Evolutionary conservation across 2,113 vertebrate genomes (phyloP), one percentile per base, ranked within the genome.

Genomic region (Scomber scombrus): DNA sequence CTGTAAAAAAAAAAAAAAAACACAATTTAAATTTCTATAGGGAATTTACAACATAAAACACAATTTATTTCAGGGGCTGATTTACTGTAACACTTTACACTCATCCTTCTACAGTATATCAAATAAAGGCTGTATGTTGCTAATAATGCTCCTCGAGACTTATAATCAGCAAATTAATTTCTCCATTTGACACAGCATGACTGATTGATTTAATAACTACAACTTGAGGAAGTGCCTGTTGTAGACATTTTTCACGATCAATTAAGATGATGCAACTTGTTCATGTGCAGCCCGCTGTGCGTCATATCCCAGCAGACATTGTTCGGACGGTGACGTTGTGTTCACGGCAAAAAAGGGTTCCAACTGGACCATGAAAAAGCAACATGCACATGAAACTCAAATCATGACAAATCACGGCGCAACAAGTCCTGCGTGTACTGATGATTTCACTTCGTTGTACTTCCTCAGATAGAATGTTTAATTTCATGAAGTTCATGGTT

Each of bases 151-250:
- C 12, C 19, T 69, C 40, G 45, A 26, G 51, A 21, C 46, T 74
- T 9, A 31, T 15, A 45, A 54, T 18, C 10, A 11, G 43, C 31
- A 40, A 62, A 49, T 19, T 3, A 11, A 60, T 54, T 8, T 15
- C n/a, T 29, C 51, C 0, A 3, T 56, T n/a, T 63, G 49, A 13
- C 40, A 4, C 5, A 26, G 11, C 61, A 0, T 40, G 31, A 78
- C 78, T 50, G 10, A 70, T 43, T 14, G 11, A 73, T 66, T n/a
- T 18, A 60, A 47, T 19, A 55, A 34, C 23, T 63, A 11, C 11
- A n/a, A 11, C 11, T 64, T 8, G 14, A 21, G 51, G n/a, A 77
- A 31, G 45, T 16, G n/a, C 14, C 4, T 50, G 57, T 49, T 13
- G 18, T 23, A 2, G 45, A 65, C 4, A 19, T 5, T 34, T 77